Percentiles rank a stretch among this genome's conserved stretches.
Conservation (phyloP, 2,888 invertebrate species). For the Venustoraphidia nigricollis region DNA sequence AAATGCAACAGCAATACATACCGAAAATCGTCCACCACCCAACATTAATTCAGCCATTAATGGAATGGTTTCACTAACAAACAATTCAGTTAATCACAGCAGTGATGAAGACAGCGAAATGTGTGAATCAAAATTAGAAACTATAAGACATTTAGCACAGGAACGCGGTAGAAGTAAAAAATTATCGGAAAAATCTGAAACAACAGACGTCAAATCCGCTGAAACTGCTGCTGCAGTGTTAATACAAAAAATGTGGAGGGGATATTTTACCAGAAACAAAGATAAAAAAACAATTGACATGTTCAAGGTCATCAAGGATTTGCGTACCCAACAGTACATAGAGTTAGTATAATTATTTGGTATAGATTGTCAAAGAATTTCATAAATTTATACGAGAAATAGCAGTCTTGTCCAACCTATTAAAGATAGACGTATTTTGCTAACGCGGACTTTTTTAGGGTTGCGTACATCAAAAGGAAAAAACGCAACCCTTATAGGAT, state of each 20-base stretch:
- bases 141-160: conserved; percentile 45
- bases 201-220: conserved; percentile 9
- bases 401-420: too few species aligned
- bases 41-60: neutral
- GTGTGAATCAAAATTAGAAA: conserved; percentile 48
- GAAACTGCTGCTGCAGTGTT: conserved; percentile 44
- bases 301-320: conserved; percentile 53
- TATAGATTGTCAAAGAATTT: too few species aligned
- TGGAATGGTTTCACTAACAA: neutral
- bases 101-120: conserved; percentile 52
- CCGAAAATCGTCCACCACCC: neutral
- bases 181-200: conserved; percentile 14
- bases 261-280: conserved; percentile 61
- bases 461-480: too few species aligned
- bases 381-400: too few species aligned
- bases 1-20: neutral
- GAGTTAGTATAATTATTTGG: conserved; percentile 44
- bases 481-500: too few species aligned
- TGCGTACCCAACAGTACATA: conserved; percentile 68
- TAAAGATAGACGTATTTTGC: too few species aligned
- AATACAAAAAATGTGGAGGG: conserved; percentile 78
- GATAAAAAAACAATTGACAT: conserved; percentile 47
- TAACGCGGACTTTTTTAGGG: too few species aligned
- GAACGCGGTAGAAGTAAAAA: conserved; percentile 24
- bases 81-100: conserved; percentile 22